Conservation (phyloP, 30 jellyfish, hydroid and myxozoan genomes). For the Pseudorhiza aurosa region DNA sequence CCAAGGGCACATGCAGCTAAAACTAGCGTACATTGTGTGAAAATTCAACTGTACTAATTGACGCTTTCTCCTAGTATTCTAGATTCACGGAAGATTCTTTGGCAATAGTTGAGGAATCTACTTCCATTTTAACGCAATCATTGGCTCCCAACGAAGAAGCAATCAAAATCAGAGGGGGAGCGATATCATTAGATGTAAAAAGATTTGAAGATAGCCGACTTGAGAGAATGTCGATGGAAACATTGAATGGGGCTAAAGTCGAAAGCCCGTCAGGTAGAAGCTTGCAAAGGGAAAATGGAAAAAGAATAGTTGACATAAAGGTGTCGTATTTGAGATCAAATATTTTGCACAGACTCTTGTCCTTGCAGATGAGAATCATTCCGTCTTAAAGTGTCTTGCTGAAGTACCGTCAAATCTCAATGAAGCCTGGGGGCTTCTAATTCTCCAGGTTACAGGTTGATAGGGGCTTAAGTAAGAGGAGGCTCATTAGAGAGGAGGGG, state of each 20-base stretch:
- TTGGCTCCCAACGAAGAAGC: conserved; percentile 34
- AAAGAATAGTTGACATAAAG: background rate
- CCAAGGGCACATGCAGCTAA: too few relatives aligned
- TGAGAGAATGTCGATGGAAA: background rate
- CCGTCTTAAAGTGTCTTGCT: too few relatives aligned
- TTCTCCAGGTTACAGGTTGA: too few relatives aligned
- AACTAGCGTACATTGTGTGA: too few relatives aligned
- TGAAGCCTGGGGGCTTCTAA: too few relatives aligned
- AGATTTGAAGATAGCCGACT: conserved; percentile 9
- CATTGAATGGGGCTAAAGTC: conserved; percentile 21
- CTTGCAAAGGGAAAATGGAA: background rate
- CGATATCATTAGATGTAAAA: conserved; percentile 32
- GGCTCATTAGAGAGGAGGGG: too few relatives aligned
- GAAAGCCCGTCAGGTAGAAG: conserved; percentile 18
- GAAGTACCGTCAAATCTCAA: too few relatives aligned
- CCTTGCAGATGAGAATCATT: too few relatives aligned
- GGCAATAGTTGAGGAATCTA: conserved; percentile 9
- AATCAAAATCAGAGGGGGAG: conserved; percentile 4
- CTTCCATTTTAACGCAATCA: conserved; percentile 9
- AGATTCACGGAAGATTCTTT: conserved; percentile 11
- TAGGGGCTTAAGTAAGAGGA: too few relatives aligned
- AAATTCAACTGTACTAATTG: background rate
- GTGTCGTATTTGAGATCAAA: too few relatives aligned
- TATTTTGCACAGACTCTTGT: too few relatives aligned
- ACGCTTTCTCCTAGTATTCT: background rate